Percentiles rank a stretch among this genome's conserved stretches.
These are phyloP conservation scores for Thalassaphorura encarpata DNA, from an alignment of 1,140 invertebrate genomes.

Conservation along the genomic window DNA sequence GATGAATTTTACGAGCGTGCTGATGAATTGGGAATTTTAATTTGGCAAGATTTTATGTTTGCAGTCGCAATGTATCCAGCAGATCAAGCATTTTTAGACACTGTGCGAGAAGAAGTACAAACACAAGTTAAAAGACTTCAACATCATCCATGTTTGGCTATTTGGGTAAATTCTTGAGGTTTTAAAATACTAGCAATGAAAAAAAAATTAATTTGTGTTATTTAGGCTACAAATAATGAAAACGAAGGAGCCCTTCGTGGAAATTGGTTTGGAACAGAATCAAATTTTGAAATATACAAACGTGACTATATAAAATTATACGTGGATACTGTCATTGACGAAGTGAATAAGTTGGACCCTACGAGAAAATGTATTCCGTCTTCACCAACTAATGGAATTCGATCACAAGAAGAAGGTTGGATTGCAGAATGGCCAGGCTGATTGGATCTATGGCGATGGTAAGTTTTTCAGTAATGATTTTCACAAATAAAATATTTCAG, in stretches of 20 bases:
- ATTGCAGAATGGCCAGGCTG: conserved; percentile 65
- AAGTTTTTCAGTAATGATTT: conserved; percentile 31
- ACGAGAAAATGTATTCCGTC: conserved; percentile 64
- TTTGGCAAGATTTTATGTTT: conserved; percentile 97
- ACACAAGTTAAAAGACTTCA: conserved; percentile 77
- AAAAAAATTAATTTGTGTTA: too few relatives aligned
- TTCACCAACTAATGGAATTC: conserved; percentile 82
- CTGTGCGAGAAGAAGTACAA: conserved; percentile 63
- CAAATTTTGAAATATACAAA: conserved; percentile 51
- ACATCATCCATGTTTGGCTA: conserved; percentile 74
- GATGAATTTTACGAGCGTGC: conserved; percentile 41
- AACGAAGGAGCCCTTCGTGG: conserved; percentile 81
- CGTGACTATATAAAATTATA: conserved; percentile 81
- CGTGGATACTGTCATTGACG: conserved; percentile 58
- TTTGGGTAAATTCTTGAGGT: conserved; percentile 59
- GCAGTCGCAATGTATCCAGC: conserved; percentile 92
- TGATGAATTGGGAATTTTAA: conserved; percentile 67
- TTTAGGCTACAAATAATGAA: conserved; percentile 84
- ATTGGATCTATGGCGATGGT: conserved; percentile 77
- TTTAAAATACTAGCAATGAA: too few relatives aligned
- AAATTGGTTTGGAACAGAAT: conserved; percentile 57
- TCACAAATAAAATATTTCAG: too few relatives aligned
- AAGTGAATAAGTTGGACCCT: conserved; percentile 52
- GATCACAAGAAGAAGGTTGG: conserved; percentile 63
- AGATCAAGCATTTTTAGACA: conserved; percentile 55